These are phyloP conservation scores for Dryobotodes eremita DNA, from an alignment of 2,888 invertebrate species.

Conservation along the genomic window DNA sequence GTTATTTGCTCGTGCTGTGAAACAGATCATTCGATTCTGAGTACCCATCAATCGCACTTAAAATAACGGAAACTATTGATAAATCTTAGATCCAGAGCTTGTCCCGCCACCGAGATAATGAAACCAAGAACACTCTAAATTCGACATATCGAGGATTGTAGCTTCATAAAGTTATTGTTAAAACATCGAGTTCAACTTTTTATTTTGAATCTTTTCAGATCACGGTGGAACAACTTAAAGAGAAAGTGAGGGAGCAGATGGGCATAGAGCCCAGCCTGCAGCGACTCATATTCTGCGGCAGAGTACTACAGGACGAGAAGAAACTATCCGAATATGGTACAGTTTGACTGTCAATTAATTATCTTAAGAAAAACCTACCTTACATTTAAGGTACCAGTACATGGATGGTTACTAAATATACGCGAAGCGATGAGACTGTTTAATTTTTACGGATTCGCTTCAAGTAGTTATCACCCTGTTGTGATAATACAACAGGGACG, in stretches of 20 bases:
- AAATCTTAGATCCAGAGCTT: background rate
- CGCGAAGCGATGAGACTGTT: background rate
- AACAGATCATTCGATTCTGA: background rate
- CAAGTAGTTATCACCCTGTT: background rate
- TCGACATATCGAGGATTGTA: background rate
- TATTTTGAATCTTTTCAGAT: slow-evolving; percentile 88
- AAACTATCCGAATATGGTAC: slow-evolving; percentile 96
- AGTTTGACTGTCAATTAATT: background rate
- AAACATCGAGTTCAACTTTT: background rate
- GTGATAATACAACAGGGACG: too few relatives aligned
- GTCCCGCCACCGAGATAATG: background rate
- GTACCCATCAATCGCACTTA: too few relatives aligned
- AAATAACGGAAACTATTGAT: background rate
- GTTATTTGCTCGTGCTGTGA: background rate
- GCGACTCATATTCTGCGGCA: slow-evolving; percentile 98
- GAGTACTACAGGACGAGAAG: slow-evolving; percentile 97
- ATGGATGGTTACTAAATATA: background rate
- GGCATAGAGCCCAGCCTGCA: slow-evolving; percentile 95
- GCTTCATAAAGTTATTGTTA: background rate
- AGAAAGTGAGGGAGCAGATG: slow-evolving; percentile 94
- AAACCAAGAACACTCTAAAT: background rate
- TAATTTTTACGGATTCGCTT: background rate
- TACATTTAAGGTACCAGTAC: background rate
- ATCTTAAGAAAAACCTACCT: background rate
- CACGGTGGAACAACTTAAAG: slow-evolving; percentile 95